Conservation (phyloP, 2,113 vertebrate genomes). For the Melanerpes formicivorus region DNA sequence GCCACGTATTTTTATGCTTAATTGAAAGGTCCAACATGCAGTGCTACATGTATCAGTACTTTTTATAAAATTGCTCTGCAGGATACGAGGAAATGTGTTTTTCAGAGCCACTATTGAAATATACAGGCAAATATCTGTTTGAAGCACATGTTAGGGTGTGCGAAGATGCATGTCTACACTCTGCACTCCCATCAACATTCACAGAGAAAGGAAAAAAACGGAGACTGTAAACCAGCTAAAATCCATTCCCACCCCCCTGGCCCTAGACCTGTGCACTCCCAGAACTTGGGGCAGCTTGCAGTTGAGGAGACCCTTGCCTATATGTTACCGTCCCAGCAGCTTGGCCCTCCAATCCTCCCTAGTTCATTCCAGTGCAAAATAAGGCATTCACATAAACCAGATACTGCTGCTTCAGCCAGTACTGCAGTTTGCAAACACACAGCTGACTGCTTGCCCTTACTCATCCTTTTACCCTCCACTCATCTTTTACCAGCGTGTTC, state of each 20-base stretch:
- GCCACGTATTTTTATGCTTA: background rate
- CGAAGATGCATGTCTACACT: background rate
- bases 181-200: background rate
- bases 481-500: slow-evolving; percentile 33
- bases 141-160: background rate
- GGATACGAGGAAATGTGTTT: background rate
- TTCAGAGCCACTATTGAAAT: background rate
- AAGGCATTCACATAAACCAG: slow-evolving; percentile 2
- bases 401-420: background rate
- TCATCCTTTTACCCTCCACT: slow-evolving; percentile 54
- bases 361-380: slow-evolving; percentile 43
- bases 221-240: slow-evolving; percentile 23
- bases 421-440: slow-evolving; percentile 60
- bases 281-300: background rate
- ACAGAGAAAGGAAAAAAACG: background rate
- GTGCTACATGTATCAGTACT: background rate
- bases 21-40: background rate
- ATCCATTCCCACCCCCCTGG: background rate
- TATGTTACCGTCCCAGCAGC: background rate
- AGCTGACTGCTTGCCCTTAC: slow-evolving; percentile 59
- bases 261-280: background rate
- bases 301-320: background rate
- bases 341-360: slow-evolving; percentile 48
- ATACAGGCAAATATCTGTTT: background rate
- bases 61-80: background rate